Evolutionary conservation across 1,140 invertebrate genomes (phyloP).

Genomic region (Acyrthosiphon pisum): DNA sequence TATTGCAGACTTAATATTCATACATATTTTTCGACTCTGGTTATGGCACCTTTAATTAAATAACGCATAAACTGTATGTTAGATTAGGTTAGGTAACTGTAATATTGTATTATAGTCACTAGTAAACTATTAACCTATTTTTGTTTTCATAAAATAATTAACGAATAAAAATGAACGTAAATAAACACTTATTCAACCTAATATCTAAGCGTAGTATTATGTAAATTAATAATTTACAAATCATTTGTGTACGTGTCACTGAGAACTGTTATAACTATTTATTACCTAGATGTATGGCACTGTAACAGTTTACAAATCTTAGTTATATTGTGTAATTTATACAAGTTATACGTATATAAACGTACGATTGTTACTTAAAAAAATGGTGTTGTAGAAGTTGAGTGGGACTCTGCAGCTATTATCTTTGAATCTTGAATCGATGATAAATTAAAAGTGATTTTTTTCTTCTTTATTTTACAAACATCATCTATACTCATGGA

Average conservation of each 20-base stretch:
- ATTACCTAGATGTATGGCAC: neutral
- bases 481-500: no score
- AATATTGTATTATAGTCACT: neutral
- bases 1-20: constrained; percentile 7
- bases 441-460: no score
- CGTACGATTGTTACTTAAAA: no score
- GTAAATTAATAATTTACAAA: neutral
- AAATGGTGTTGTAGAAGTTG: no score
- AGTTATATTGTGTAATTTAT: no score
- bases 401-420: no score
- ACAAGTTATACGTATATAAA: no score
- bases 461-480: no score
- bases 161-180: neutral
- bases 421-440: no score
- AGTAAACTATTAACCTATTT: neutral
- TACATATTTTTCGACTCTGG: neutral
- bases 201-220: no score
- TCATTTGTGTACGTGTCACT: neutral
- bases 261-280: neutral
- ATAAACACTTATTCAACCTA: neutral
- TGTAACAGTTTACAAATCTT: no score
- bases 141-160: neutral
- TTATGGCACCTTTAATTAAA: neutral
- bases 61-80: neutral
- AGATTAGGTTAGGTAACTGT: neutral